A percentile compares a stretch with the other conserved stretches of the same genome.
phyloP scores from a whole-genome alignment of 2,113 vertebrate species.

The Alces alces region DNA sequence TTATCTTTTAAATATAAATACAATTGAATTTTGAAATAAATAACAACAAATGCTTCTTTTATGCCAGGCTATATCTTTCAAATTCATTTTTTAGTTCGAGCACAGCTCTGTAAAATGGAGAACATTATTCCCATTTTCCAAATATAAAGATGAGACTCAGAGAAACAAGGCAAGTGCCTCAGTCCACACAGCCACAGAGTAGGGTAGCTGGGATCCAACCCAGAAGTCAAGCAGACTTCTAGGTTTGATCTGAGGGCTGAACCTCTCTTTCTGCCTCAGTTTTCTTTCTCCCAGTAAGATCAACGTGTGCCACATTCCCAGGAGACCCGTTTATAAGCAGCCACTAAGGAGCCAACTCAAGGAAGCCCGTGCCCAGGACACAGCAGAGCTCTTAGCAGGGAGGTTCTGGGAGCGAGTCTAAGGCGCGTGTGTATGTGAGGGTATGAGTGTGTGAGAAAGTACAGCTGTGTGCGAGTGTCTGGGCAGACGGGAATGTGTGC shows the following conservation, averaged over 20 bases:
- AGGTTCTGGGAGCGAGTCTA: background rate
- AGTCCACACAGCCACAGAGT: background rate
- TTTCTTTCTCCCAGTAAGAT: background rate
- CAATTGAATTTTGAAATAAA: slow-evolving; percentile 10
- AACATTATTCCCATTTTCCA: background rate
- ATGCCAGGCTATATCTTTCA: background rate
- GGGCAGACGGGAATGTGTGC: background rate
- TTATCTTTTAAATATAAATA: background rate
- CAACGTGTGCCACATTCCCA: background rate
- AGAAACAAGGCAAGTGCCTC: background rate
- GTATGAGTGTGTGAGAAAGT: background rate
- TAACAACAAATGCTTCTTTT: background rate
- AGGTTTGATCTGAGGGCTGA: background rate
- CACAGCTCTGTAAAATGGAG: background rate
- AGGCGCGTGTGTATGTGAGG: background rate
- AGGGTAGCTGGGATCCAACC: background rate
- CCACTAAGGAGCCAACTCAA: background rate
- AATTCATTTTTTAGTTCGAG: background rate
- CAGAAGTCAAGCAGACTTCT: background rate
- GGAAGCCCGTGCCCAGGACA: background rate
- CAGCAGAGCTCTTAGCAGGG: background rate
- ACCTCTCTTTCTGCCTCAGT: background rate
- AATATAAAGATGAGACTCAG: background rate
- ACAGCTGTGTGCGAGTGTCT: background rate
- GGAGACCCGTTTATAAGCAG: background rate